A percentile compares a stretch with the other conserved stretches of the same genome.
Conservation (phyloP, 1,140 invertebrate genomes). For the Mycetomoellerius zeteki region DNA sequence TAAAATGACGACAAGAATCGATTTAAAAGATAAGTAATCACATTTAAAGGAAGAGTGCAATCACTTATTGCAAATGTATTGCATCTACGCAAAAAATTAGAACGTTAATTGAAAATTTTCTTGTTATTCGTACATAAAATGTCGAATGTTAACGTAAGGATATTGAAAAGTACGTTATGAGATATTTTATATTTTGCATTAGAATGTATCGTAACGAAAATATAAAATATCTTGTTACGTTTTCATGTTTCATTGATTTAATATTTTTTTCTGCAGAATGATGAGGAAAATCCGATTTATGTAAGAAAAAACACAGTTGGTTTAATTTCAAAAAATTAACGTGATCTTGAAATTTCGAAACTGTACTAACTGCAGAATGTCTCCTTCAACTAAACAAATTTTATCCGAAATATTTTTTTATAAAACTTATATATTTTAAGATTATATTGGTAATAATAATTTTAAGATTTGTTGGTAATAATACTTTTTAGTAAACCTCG, state of each 20-base stretch:
- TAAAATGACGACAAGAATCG: not conserved
- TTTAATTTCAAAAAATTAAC: not conserved
- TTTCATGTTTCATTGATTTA: not conserved
- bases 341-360: not conserved
- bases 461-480: conserved; percentile 9
- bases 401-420: conserved; percentile 12
- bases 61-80: not conserved
- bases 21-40: conserved; percentile 6
- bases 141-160: not conserved
- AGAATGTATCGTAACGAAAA: not conserved
- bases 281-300: not conserved
- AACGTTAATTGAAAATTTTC: not conserved
- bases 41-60: not conserved
- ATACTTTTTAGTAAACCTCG: not conserved
- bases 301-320: not conserved
- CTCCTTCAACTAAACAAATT: not conserved
- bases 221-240: not conserved
- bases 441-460: not conserved
- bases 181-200: not conserved
- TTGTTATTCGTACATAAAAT: not conserved
- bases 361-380: not conserved
- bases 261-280: not conserved
- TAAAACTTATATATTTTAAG: conserved; percentile 16
- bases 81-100: not conserved
- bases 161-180: not conserved